Evolutionary conservation across 2,797 vertebrate genomes (phyloP).

Genomic region (Mallotus villosus): DNA sequence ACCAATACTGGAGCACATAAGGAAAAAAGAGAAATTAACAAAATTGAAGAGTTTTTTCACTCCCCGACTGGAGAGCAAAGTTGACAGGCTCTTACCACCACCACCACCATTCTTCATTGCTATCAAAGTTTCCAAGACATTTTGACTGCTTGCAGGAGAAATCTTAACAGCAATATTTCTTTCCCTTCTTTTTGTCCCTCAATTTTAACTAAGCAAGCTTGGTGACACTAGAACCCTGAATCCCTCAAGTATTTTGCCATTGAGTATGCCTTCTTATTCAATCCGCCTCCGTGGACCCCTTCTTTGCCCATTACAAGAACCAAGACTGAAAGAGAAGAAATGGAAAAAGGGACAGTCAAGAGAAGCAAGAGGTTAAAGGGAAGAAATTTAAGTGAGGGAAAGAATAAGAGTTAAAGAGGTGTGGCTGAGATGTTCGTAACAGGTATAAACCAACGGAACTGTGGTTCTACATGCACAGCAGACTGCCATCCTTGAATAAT

Average conservation of each 20-base stretch:
- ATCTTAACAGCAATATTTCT: slow-evolving; percentile 88
- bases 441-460: too few relatives aligned
- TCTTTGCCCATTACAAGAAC: slow-evolving; percentile 99
- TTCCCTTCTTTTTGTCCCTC: slow-evolving; percentile 63
- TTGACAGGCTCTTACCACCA: slow-evolving; percentile 91
- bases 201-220: slow-evolving; percentile 86
- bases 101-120: slow-evolving; percentile 93
- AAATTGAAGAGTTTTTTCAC: slow-evolving; percentile 51
- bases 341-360: slow-evolving; percentile 74
- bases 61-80: slow-evolving; percentile 87
- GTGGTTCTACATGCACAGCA: too few relatives aligned
- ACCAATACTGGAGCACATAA: slow-evolving; percentile 95
- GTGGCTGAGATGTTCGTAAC: too few relatives aligned
- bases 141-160: slow-evolving; percentile 83
- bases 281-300: slow-evolving; percentile 98
- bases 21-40: slow-evolving; percentile 73
- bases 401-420: too few relatives aligned
- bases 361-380: slow-evolving; percentile 44
- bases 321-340: slow-evolving; percentile 98
- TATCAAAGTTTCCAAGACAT: slow-evolving; percentile 84
- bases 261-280: slow-evolving; percentile 99
- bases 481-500: too few relatives aligned
- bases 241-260: slow-evolving; percentile 99
- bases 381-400: slow-evolving; percentile 65
- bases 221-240: slow-evolving; percentile 97